A percentile compares a stretch with the other conserved stretches of the same genome.
These are phyloP conservation scores for Salarias fasciatus DNA, from an alignment of 2,797 vertebrate species.

Conservation along the genomic window DNA sequence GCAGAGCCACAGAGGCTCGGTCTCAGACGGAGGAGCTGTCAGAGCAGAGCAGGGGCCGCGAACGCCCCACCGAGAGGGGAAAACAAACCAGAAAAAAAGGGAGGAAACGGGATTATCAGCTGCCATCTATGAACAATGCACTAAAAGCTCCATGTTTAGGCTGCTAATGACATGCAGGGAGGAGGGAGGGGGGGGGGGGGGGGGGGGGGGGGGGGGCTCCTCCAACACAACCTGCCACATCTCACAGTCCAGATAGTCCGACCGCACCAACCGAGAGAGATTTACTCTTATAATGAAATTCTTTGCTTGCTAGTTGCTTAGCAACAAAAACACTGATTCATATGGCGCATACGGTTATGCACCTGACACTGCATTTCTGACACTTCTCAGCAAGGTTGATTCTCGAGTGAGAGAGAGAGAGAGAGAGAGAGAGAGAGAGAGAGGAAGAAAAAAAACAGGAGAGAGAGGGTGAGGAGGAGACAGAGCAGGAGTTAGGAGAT, in stretches of 20 bases:
- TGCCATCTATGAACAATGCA: slow-evolving; percentile 60
- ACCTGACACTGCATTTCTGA: slow-evolving; percentile 78
- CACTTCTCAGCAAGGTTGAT: slow-evolving; percentile 62
- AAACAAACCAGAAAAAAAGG: slow-evolving; percentile 40
- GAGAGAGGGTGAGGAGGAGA: slow-evolving; percentile 25
- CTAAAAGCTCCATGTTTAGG: slow-evolving; percentile 61
- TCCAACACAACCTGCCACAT: slow-evolving; percentile 70
- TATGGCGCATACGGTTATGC: slow-evolving; percentile 67
- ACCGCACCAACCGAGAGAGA: slow-evolving; percentile 73
- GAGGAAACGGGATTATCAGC: slow-evolving; percentile 67
- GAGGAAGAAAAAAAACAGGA: slow-evolving; percentile 5
- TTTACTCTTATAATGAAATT: slow-evolving; percentile 78
- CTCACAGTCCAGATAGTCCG: slow-evolving; percentile 65
- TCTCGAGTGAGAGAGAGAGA: slow-evolving; percentile 37
- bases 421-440: slow-evolving; percentile 34
- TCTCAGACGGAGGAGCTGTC: slow-evolving; percentile 41
- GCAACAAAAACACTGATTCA: slow-evolving; percentile 81
- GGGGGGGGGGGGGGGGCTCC: no score
- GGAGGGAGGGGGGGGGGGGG: slow-evolving; percentile 43
- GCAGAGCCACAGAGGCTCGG: slow-evolving; percentile 33
- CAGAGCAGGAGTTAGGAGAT: slow-evolving; percentile 38
- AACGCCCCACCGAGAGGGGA: slow-evolving; percentile 16
- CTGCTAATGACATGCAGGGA: slow-evolving; percentile 70
- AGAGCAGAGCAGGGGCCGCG: slow-evolving; percentile 32
- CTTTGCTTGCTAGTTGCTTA: slow-evolving; percentile 82